These are phyloP conservation scores for Brachyistius frenatus DNA, from an alignment of 2,113 vertebrate genomes.

Conservation along the genomic window DNA sequence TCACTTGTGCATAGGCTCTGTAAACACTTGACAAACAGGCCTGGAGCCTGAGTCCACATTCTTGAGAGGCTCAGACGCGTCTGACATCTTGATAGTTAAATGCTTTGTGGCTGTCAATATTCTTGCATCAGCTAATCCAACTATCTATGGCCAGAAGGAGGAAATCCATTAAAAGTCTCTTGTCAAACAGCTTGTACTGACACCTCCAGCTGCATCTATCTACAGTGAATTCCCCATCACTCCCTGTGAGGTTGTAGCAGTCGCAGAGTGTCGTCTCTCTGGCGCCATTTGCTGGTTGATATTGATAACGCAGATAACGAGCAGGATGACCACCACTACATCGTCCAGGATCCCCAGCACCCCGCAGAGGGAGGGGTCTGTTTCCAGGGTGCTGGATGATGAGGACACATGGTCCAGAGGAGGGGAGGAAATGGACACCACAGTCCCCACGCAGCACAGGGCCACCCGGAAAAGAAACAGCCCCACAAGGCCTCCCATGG, in stretches of 20 bases:
- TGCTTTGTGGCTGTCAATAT: constrained; percentile 31
- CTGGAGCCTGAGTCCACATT: constrained; percentile 32
- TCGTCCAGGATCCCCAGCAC: constrained; percentile 84
- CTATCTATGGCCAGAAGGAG: constrained; percentile 2
- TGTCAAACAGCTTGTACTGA: constrained; percentile 19
- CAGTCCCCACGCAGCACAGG: constrained; percentile 84
- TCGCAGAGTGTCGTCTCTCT: constrained; percentile 60
- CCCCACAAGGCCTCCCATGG: constrained; percentile 82
- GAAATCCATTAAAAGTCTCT: constrained; percentile 45
- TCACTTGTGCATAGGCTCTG: constrained; percentile 10
- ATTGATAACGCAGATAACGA: constrained; percentile 86
- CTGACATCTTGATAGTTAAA: constrained; percentile 8
- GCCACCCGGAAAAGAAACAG: constrained; percentile 85
- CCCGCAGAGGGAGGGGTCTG: constrained; percentile 79
- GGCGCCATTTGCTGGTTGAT: constrained; percentile 85
- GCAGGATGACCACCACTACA: constrained; percentile 84
- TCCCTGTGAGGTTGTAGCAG: constrained; percentile 43
- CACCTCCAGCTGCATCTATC: constrained; percentile 4
- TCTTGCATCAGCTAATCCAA: constrained; percentile 33
- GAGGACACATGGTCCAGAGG: constrained; percentile 33
- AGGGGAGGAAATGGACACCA: constrained; percentile 80
- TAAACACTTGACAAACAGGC: constrained; percentile 49
- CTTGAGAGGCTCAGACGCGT: background rate
- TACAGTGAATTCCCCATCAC: constrained; percentile 65
- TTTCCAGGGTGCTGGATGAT: constrained; percentile 44